Base-by-base conservation (phyloP, 2,113 vertebrate species). In the Campylomormyrus numenius region DNA sequence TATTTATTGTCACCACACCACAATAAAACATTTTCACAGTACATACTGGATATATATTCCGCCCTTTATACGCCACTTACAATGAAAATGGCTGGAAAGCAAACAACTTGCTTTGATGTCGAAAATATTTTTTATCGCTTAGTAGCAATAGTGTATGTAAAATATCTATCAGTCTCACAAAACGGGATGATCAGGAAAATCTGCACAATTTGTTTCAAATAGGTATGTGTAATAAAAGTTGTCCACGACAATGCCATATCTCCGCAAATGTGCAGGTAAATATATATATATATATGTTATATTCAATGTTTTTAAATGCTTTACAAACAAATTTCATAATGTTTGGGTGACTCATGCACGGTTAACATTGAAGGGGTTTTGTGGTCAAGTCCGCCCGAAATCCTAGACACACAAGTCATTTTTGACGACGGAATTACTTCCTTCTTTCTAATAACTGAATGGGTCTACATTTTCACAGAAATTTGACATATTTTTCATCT, bases 401-500 rank as follows among this genome's bases (percentile, higher is more conserved):
- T 46, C 17, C 24, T 85, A 48, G 39, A 48, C 45, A 48, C 45
- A 46, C 19, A 85, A 85, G 45, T 48, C 48, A 48, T 48, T 85
- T 84, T 85, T 46, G 42, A 48, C 9, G 49, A 52, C 50, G 49
- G 50, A 53, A 53, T 53, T 35, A 17, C 31, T 53, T 48, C 39
- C 21, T n/a, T 10, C 24, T 85, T 87, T 35, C 85, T n/a, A 87
- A 39, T 17, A 87, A 35, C n/a, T 31, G 50, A 87, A 87, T 21
- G 35, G n/a, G 21, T 83, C 39, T 48, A 85, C 42, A 24, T 85
- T 46, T 46, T 53, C 27, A 52, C 85, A 35, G 27, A 53, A 35
- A 9, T 35, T 35, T 35, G 13, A 93, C 93, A 92, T 92, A 89
- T 94, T 94, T 95, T 94, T 96, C 96, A 95, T 95, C 91, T 53